Evolutionary conservation across 92 coral and sea anemone species (phyloP).

Genomic region (Parazoanthus swiftii): DNA sequence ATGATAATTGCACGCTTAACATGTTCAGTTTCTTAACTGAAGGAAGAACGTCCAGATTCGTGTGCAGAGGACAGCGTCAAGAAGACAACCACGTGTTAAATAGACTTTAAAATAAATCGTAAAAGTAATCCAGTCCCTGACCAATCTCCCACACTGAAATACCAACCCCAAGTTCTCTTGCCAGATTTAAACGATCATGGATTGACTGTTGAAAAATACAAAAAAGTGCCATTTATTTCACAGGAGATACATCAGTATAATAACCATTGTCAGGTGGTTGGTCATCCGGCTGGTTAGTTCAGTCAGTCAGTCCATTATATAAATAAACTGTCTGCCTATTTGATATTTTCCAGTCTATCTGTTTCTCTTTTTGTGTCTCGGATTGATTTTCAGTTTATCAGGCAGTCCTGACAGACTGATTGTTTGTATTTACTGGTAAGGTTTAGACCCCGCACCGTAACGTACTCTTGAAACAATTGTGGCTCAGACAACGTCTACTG

Average conservation of each 20-base stretch:
- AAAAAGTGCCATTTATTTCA: not conserved
- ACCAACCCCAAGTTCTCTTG: slow-evolving; percentile 89
- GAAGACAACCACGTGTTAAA: not conserved
- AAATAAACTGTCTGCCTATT: not conserved
- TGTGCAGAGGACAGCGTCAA: not conserved
- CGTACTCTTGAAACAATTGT: too few species aligned
- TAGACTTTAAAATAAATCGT: slow-evolving; percentile 66
- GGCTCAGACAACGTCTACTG: too few species aligned
- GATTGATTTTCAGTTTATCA: not conserved
- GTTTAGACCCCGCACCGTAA: not conserved
- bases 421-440: not conserved
- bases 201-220: slow-evolving; percentile 70
- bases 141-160: slow-evolving; percentile 97
- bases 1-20: not conserved
- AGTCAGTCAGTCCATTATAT: too few species aligned
- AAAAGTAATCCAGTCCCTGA: slow-evolving; percentile 95
- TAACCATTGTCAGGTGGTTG: not conserved
- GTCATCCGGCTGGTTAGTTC: not conserved
- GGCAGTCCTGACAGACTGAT: not conserved
- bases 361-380: not conserved
- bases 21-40: not conserved
- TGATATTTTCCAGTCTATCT: not conserved
- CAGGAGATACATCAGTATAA: too few species aligned
- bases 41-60: not conserved
- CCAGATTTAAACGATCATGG: slow-evolving; percentile 80